Conservation (phyloP, 2,888 invertebrate species). For the Sylvicola fuscatus region DNA sequence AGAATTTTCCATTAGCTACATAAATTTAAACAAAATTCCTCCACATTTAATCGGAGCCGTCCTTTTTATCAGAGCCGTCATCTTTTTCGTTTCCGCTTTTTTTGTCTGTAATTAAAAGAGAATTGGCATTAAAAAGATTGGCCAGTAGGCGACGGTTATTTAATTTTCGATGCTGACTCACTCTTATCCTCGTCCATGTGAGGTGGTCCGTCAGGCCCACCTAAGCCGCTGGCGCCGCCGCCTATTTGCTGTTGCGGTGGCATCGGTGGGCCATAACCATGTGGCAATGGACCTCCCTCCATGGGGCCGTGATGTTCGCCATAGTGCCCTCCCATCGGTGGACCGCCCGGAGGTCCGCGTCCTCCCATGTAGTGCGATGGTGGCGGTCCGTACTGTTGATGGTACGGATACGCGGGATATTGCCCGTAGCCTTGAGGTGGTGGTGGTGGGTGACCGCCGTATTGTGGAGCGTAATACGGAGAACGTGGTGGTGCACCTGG, state of each 20-base stretch:
- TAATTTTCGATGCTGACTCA: too few relatives aligned
- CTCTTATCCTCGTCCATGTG: too few relatives aligned
- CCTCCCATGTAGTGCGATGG: conserved; percentile 16
- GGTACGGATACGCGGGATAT: conserved; percentile 17
- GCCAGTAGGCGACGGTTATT: too few relatives aligned
- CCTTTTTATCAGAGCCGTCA: too few relatives aligned
- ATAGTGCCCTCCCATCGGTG: too few relatives aligned
- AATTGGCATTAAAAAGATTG: too few relatives aligned
- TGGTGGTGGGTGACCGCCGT: conserved; percentile 22
- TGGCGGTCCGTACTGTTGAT: conserved; percentile 21
- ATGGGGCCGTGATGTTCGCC: neutral
- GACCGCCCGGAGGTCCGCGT: too few relatives aligned
- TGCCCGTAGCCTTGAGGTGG: conserved; percentile 20
- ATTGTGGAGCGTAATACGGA: conserved; percentile 25
- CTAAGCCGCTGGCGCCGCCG: neutral
- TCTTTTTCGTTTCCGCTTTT: too few relatives aligned
- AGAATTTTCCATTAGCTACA: too few relatives aligned
- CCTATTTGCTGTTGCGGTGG: neutral
- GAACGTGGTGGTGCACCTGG: conserved; percentile 20
- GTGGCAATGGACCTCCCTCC: neutral
- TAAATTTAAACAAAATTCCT: too few relatives aligned
- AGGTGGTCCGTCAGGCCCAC: neutral
- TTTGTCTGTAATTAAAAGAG: too few relatives aligned
- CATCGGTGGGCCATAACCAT: neutral
- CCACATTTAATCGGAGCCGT: too few relatives aligned